Evolutionary conservation across 2,113 vertebrate species (phyloP).

Genomic region (Myiagra hebetior): DNA sequence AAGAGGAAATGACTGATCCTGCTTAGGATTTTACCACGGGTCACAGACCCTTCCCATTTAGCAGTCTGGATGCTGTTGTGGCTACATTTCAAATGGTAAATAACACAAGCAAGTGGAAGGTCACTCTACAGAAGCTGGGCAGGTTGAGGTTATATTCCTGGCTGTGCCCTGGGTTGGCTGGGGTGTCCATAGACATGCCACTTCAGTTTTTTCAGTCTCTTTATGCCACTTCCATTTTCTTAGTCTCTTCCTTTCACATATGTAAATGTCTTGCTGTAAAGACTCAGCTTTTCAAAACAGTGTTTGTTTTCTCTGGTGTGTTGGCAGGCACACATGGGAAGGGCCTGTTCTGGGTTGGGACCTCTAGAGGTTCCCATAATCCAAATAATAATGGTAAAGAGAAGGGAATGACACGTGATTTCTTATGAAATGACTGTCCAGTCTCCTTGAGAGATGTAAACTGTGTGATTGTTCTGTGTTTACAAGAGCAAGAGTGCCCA

Average conservation of each 20-base stretch:
- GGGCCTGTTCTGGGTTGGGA: neutral
- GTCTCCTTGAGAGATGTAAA: neutral
- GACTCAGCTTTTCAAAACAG: neutral
- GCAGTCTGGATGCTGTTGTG: neutral
- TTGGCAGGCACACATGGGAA: neutral
- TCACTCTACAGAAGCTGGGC: neutral
- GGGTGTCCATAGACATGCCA: neutral
- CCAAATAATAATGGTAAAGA: neutral
- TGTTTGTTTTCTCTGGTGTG: neutral
- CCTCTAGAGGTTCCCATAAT: constrained; percentile 49
- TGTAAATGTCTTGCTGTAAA: neutral
- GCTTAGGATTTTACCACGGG: neutral
- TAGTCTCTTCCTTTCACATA: neutral
- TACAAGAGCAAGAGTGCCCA: neutral
- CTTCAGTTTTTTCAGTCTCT: neutral
- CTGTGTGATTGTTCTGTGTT: neutral
- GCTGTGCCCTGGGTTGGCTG: neutral
- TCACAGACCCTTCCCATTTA: neutral
- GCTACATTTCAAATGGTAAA: neutral
- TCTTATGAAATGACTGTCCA: neutral
- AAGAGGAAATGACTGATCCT: neutral
- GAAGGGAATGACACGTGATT: neutral
- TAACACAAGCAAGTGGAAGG: neutral
- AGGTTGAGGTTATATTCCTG: neutral
- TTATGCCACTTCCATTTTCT: neutral